Percentiles rank a stretch among this genome's conserved stretches.
Evolutionary conservation across 1,140 invertebrate species (phyloP).

Genomic region (Paralvinella palmiformis): DNA sequence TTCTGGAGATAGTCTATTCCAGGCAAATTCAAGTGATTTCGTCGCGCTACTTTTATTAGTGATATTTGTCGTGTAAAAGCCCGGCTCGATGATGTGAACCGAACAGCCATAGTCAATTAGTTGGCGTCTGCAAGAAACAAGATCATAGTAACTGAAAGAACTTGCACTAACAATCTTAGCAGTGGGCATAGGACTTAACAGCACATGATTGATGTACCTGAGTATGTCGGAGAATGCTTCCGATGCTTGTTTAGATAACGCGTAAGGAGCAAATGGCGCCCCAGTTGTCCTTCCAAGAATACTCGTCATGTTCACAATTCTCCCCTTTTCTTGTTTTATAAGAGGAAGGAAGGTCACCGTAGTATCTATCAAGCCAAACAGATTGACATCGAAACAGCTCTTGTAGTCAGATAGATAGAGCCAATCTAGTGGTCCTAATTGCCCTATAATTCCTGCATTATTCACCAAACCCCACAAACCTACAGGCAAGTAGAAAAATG

Average conservation of each 20-base stretch:
- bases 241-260: background rate
- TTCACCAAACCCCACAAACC: too few species aligned
- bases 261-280: background rate
- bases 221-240: constrained; percentile 13
- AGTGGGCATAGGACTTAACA: background rate
- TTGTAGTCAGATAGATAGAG: too few species aligned
- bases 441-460: too few species aligned
- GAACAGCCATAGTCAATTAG: background rate
- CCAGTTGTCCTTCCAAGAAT: background rate
- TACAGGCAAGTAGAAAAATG: too few species aligned
- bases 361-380: constrained; percentile 70
- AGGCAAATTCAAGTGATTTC: background rate
- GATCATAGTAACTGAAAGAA: too few species aligned
- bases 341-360: constrained; percentile 65
- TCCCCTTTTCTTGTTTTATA: constrained; percentile 38
- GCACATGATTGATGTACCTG: background rate
- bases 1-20: background rate
- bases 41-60: background rate
- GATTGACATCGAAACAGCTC: too few species aligned
- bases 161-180: background rate
- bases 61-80: constrained; percentile 16
- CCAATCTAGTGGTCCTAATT: too few species aligned
- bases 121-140: constrained; percentile 4
- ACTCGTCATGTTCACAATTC: constrained; percentile 16
- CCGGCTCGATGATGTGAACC: constrained; percentile 13